Percentiles rank a stretch among this genome's conserved stretches.
Conservation (phyloP, 2,888 invertebrate genomes). For the Hemaris fuciformis region DNA sequence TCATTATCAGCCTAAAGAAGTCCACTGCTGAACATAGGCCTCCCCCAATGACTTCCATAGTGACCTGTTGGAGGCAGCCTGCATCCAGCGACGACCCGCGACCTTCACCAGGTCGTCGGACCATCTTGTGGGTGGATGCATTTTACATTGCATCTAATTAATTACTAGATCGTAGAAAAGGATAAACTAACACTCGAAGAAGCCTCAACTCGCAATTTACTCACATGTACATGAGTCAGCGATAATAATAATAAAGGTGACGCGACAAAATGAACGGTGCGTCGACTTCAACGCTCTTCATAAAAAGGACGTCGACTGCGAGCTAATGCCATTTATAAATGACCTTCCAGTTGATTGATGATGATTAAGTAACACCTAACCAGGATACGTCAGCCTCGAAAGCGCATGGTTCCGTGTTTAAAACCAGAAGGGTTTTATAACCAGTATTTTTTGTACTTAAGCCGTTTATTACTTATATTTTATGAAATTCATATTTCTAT, state of each 20-base stretch:
- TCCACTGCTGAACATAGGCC: too few relatives aligned
- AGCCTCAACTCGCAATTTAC: not conserved
- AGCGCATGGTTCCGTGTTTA: not conserved
- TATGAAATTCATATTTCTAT: too few relatives aligned
- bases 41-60: too few relatives aligned
- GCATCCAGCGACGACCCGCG: too few relatives aligned
- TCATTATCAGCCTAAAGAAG: too few relatives aligned
- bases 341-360: constrained; percentile 12
- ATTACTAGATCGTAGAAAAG: not conserved
- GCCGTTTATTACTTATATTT: not conserved
- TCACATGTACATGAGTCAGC: not conserved
- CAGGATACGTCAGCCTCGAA: not conserved
- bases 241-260: constrained; percentile 4
- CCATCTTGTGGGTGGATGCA: too few relatives aligned
- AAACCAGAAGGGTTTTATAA: constrained; percentile 2
- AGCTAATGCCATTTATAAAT: constrained; percentile 13
- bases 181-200: not conserved
- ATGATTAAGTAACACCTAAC: constrained; percentile 1
- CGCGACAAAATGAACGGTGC: constrained; percentile 6
- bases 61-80: too few relatives aligned
- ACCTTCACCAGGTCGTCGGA: too few relatives aligned
- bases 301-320: constrained; percentile 7
- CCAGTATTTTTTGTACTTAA: not conserved
- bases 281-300: constrained; percentile 7
- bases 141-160: not conserved